A percentile compares a stretch with the other conserved stretches of the same genome.
Conservation (phyloP, 35 echinoderm and acorn worm genomes). For the Heliocidaris erythrogramma region DNA sequence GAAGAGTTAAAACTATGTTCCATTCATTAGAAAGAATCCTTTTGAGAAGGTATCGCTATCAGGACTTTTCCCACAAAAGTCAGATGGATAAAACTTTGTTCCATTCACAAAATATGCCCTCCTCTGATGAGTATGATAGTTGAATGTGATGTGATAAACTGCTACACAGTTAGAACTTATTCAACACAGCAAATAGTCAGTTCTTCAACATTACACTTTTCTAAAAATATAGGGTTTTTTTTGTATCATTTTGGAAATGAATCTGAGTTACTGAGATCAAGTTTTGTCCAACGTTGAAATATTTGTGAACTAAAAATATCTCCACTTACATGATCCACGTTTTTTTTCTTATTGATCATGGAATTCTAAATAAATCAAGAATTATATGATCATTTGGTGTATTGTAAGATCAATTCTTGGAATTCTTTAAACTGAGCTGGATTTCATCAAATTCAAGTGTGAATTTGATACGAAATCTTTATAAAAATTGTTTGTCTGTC, state of each 20-base stretch:
- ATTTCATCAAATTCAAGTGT: neutral
- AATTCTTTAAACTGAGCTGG: neutral
- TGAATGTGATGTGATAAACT: neutral
- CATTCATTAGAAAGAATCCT: neutral
- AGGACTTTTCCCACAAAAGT: neutral
- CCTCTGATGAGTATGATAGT: neutral
- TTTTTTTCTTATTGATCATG: neutral
- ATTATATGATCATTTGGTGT: neutral
- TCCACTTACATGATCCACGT: neutral
- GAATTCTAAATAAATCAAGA: neutral
- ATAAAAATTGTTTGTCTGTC: neutral
- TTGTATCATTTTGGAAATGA: neutral
- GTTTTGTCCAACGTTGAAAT: neutral
- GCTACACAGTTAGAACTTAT: neutral
- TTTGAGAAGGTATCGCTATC: neutral
- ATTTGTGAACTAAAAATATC: neutral
- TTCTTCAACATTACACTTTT: neutral
- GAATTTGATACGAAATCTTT: neutral
- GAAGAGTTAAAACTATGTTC: neutral
- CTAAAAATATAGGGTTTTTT: neutral
- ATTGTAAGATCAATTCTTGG: neutral
- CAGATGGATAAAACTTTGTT: neutral
- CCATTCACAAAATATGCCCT: neutral
- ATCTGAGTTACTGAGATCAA: neutral
- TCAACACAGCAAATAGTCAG: neutral